phyloP scores from a whole-genome alignment of 64 coral and sea anemone genomes.

The Stichodactyla mertensii region DNA sequence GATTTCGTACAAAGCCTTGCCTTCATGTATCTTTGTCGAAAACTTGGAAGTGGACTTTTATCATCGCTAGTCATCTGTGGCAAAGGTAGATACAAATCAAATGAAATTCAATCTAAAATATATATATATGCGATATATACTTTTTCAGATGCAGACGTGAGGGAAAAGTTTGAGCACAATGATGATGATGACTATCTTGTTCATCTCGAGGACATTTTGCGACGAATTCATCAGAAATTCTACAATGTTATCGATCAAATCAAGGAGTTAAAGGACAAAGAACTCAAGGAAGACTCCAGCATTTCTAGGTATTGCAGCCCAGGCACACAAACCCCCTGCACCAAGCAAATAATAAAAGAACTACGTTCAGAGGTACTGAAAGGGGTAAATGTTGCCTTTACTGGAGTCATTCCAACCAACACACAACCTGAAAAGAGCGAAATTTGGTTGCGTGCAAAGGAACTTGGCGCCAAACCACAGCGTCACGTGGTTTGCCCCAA shows the following conservation, averaged over 20 bases:
- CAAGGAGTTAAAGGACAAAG: neutral
- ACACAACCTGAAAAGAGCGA: slow-evolving; percentile 68
- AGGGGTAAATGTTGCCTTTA: slow-evolving; percentile 83
- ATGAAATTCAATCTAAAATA: too few relatives aligned
- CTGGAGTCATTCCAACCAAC: slow-evolving; percentile 93
- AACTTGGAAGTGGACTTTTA: too few relatives aligned
- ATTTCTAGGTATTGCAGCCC: slow-evolving; percentile 54
- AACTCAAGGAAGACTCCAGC: slow-evolving; percentile 22
- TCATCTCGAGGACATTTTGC: slow-evolving; percentile 86
- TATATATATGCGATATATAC: too few relatives aligned
- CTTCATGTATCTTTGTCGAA: too few relatives aligned
- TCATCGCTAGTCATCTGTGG: too few relatives aligned
- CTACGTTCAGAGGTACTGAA: slow-evolving; percentile 57
- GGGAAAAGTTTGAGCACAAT: neutral
- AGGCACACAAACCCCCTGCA: slow-evolving; percentile 54
- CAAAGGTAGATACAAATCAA: too few relatives aligned
- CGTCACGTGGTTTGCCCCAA: slow-evolving; percentile 51
- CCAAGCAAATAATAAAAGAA: slow-evolving; percentile 60
- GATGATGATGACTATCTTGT: slow-evolving; percentile 93
- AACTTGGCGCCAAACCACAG: slow-evolving; percentile 78
- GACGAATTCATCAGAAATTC: slow-evolving; percentile 68
- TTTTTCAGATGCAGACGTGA: neutral
- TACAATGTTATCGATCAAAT: slow-evolving; percentile 59
- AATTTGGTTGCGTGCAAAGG: slow-evolving; percentile 50
- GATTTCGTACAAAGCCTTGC: too few relatives aligned